Evolutionary conservation across 1,140 invertebrate genomes (phyloP), one percentile per base, ranked within the genome.

Genomic region (Scaptodrosophila lebanonensis): DNA sequence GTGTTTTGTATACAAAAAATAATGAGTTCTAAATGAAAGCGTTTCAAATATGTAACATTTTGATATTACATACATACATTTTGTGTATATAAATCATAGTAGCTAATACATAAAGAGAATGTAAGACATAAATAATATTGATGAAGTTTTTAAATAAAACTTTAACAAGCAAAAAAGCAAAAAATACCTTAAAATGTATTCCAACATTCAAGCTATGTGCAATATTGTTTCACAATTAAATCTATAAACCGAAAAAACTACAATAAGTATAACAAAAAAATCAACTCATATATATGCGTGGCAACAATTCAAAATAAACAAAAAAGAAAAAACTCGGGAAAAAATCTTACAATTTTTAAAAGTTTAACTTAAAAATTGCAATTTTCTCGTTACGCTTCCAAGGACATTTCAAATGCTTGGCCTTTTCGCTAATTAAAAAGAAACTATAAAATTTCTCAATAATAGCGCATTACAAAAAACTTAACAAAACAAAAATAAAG

Each of bases 361-460:
- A 68, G 45, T 42, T 43, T 4, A 30, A 68, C 51, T 60, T 82
- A 82, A 82, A 82, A 82, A 82, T 75, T 82, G 75, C 64, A 82
- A 82, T 82, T 82, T 56, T 29, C 25, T 54, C 32, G 54, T 48
- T 50, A 73, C 71, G 66, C 66, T 15, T 64, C 40, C 33, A 56
- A 49, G 53, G 67, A 76, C 66, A 72, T 52, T 49, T 66, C 72
- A 29, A 17, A 12, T 17, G 18, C 17, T 7, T 33, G 16, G 65
- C 33, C 35, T 38, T 57, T 8, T 75, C 52, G 75, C 75, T 82
- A 66, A 70, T 65, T 75, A 82, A 82, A 83, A 82, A 82, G 75
- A 82, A 82, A 68, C 54, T 48, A 47, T 70, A 75, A 82, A 82
- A 82, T 70, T 82, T 57, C 75, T 83, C 61, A 82, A 53, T 67